These are phyloP conservation scores for Tiliqua scincoides DNA, from an alignment of 2,113 vertebrate genomes.

Conservation along the genomic window DNA sequence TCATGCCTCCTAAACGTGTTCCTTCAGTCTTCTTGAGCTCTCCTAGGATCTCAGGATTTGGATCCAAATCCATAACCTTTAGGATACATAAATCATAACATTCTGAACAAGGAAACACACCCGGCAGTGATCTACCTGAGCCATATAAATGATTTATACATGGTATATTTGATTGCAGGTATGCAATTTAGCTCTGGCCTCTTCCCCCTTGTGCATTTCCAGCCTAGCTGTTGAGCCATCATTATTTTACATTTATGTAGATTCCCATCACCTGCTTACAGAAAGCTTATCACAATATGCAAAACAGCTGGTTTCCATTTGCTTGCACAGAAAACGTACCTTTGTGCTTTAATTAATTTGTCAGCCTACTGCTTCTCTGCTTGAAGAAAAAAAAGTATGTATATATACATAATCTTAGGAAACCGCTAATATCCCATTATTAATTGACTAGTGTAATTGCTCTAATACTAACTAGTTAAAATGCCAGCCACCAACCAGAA, in stretches of 20 bases:
- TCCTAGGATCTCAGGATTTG: too few species aligned
- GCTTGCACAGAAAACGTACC: neutral
- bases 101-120: neutral
- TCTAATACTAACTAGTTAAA: constrained; percentile 26
- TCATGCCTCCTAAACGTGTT: neutral
- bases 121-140: neutral
- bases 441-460: constrained; percentile 25
- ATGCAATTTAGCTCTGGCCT: neutral
- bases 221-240: neutral
- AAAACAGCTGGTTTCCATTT: neutral
- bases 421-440: constrained; percentile 24
- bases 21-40: too few species aligned
- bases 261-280: neutral
- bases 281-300: neutral
- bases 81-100: too few species aligned
- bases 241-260: neutral
- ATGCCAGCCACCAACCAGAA: constrained; percentile 9
- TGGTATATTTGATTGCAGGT: neutral
- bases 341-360: constrained; percentile 15
- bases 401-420: constrained; percentile 10
- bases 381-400: neutral
- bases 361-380: constrained; percentile 5
- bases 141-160: neutral
- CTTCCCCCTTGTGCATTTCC: neutral
- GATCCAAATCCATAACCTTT: too few species aligned